Base-by-base conservation (phyloP, 2,797 vertebrate genomes). In the Sebastes matsubarae region DNA sequence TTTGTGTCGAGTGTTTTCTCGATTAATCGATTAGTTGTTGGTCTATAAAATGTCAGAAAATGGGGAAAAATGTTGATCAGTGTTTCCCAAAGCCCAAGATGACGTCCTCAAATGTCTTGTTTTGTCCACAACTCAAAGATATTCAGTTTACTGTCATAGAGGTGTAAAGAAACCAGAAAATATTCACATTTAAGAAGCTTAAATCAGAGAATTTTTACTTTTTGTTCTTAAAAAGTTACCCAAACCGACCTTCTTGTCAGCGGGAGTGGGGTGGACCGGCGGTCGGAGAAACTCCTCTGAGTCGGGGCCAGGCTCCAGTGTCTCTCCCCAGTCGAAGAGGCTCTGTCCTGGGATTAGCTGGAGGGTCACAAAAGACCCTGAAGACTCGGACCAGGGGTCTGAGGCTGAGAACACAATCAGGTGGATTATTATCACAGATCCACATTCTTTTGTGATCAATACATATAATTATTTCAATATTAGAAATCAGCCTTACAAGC, bases 251-350 rank as follows among this genome's bases (percentile, higher is more conserved):
- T 94, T 95, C 82, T 93, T 95, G 24, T 94, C 93, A 57, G 87
- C 42, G 1, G 89, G 69, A 30, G 93, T 92, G 2, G 94, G 88
- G 8, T 81, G 55, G 16, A 80, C 85, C 6, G 83, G 90, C 1
- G 90, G 92, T 22, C 69, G 81, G 10, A 94, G 75, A 38, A 94
- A 94, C 77, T 91, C 90, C 30, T 87, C 87, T 1, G 91, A 93
- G 69, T 94, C 81, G 0, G 90, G 91, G 9, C 92, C 89, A 7
- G 90, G 79, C 79, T 94, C 93, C 55, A 85, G 42, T 10, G 77
- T 73, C 25, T 94, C 92, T 8, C 93, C 94, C 95, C 95, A 96
- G 89, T 95, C 94, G 5, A 94, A 79, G 30, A 87, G 83, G 30
- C 72, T 87, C 71, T 95, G 93, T 59, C 93, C 94, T 29, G 89